These are phyloP conservation scores for Chouioia cunea DNA, from an alignment of 2,888 invertebrate genomes.

Conservation along the genomic window DNA sequence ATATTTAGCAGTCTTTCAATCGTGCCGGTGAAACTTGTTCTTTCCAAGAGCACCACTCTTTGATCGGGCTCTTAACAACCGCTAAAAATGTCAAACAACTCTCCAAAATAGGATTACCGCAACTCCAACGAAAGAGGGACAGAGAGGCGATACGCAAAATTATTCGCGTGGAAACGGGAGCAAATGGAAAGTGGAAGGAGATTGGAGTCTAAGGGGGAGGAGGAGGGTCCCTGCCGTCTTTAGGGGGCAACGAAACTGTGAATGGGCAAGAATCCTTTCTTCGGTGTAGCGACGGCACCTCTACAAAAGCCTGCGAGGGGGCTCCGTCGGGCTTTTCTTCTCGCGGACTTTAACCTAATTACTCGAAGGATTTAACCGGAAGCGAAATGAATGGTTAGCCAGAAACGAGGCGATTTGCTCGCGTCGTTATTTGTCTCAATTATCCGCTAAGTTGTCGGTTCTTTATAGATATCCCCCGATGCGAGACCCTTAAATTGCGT, in stretches of 20 bases:
- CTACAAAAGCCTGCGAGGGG: too few species aligned
- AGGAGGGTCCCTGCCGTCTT: too few species aligned
- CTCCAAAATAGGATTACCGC: not conserved
- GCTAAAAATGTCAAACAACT: not conserved
- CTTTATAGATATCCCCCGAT: too few species aligned
- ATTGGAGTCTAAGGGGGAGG: too few species aligned
- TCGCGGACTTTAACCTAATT: slow-evolving; percentile 34
- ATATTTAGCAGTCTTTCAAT: too few species aligned
- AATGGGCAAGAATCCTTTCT: slow-evolving; percentile 19
- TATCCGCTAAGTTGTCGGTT: not conserved
- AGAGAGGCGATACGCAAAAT: not conserved
- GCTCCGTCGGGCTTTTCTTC: not conserved
- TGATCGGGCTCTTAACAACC: too few species aligned
- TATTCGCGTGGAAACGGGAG: too few species aligned
- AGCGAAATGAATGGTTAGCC: slow-evolving; percentile 23
- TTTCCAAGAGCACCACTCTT: too few species aligned
- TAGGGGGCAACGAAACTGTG: too few species aligned
- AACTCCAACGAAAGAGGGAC: not conserved
- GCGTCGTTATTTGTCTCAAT: slow-evolving; percentile 27
- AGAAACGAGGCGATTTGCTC: not conserved
- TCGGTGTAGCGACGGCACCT: slow-evolving; percentile 7
- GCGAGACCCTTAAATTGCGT: too few species aligned
- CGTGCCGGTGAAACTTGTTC: too few species aligned
- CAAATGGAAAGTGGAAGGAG: too few species aligned
- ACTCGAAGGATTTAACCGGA: slow-evolving; percentile 14